A percentile compares a stretch with the other conserved stretches of the same genome.
phyloP scores from a whole-genome alignment of 2,797 vertebrate species.

The Labeo calbasu region DNA sequence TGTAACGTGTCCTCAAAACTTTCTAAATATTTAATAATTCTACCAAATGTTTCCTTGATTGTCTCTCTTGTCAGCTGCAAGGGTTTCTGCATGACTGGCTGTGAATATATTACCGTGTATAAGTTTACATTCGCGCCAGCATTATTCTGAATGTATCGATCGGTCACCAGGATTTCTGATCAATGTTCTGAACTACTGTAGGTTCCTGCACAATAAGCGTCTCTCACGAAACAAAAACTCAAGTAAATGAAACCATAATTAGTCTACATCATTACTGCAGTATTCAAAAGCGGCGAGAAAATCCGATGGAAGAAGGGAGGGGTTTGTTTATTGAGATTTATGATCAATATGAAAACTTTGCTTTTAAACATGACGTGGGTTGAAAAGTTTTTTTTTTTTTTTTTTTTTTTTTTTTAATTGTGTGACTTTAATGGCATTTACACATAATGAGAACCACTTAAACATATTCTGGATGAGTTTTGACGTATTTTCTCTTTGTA shows the following conservation, averaged over 20 bases:
- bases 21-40: background rate
- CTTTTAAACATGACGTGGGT: conserved; percentile 14
- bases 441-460: background rate
- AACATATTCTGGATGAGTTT: background rate
- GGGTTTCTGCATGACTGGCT: conserved; percentile 4
- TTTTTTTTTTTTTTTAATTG: background rate
- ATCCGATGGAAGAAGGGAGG: conserved; percentile 2
- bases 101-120: conserved; percentile 30
- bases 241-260: conserved; percentile 36
- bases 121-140: conserved; percentile 12
- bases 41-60: background rate
- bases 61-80: conserved; percentile 6
- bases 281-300: background rate
- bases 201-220: conserved; percentile 35
- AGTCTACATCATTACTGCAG: conserved; percentile 23
- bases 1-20: background rate
- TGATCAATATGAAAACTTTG: conserved; percentile 45
- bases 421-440: conserved; percentile 19
- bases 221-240: conserved; percentile 30
- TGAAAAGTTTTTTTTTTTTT: background rate
- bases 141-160: conserved; percentile 42
- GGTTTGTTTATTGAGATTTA: conserved; percentile 30
- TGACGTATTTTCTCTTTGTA: conserved; percentile 19
- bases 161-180: conserved; percentile 34
- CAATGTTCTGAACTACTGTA: conserved; percentile 21